Base-by-base conservation (phyloP, 1,140 invertebrate species). In the Danaus melanippus region DNA sequence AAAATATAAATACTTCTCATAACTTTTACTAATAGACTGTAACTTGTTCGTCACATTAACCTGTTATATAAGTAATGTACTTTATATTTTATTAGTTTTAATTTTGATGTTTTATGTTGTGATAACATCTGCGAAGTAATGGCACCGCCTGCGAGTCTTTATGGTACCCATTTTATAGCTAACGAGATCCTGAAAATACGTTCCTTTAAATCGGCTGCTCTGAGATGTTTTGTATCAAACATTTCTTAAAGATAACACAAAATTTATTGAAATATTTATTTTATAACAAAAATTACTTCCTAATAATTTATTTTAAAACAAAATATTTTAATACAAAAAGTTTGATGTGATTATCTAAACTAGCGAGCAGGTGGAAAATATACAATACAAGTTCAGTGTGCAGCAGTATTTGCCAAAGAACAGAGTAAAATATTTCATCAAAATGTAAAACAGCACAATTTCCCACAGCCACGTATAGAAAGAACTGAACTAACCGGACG, bases 11-110 rank as follows among this genome's bases (percentile, higher is more conserved):
- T 32, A 32, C 7, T 32, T 32, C 5, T 32, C 21, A 7, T 32
- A 32, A 4, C 6, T 32, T 32, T 32, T 32, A 32, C 21, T 7
- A 32, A 32, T 5, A 32, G 21, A 0, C 21, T 7, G 6, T 32
- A 71, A 71, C 69, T 75, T 69, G 60, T 64, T 58, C 58, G 50
- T 46, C 58, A 68, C 61, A 71, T 69, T 61, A 66, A 70, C 62
- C 64, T 64, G 56, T 53, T 62, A 62, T 42, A 67, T 76, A 74
- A 73, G 74, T 74, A 71, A 76, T 64, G 71, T 61, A 55, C 66
- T 67, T 69, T 67, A 73, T 78, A 75, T 76, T 80, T 80, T 80
- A 80, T 78, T 70, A 74, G 71, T 78, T 80, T 80, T 80, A 80
- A 80, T 80, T 80, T 80, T 60, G 77, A 71, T 63, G 62, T 78